Evolutionary conservation across 2,888 invertebrate genomes (phyloP).

Genomic region (Cephus pygmeus): DNA sequence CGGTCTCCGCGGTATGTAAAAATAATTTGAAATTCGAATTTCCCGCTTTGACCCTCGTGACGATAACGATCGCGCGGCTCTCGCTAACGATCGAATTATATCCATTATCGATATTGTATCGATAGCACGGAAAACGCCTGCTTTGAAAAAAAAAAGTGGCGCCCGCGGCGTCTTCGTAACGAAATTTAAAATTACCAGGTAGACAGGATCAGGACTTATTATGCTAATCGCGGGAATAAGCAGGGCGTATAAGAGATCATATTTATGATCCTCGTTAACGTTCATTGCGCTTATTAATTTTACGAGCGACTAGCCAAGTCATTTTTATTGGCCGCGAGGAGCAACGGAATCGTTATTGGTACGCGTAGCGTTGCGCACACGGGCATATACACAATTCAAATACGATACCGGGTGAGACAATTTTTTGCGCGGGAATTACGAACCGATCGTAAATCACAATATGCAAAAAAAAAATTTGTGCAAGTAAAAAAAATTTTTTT

Average conservation of each 20-base stretch:
- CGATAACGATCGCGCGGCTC: background rate
- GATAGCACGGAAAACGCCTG: background rate
- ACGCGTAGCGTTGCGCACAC: background rate
- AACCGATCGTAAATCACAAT: background rate
- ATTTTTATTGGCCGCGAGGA: background rate
- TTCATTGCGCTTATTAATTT: slow-evolving; percentile 51
- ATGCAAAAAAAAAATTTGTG: background rate
- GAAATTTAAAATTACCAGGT: background rate
- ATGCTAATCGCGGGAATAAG: slow-evolving; percentile 44
- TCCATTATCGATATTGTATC: background rate
- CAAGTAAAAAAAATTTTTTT: too few relatives aligned
- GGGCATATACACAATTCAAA: too few relatives aligned
- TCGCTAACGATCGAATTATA: background rate
- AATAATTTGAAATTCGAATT: background rate
- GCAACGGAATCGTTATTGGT: background rate
- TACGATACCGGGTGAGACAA: too few relatives aligned
- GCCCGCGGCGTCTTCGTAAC: background rate
- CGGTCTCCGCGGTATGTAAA: too few relatives aligned
- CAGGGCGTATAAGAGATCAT: slow-evolving; percentile 28
- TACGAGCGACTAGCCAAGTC: slow-evolving; percentile 24
- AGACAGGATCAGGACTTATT: slow-evolving; percentile 29
- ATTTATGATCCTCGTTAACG: slow-evolving; percentile 46
- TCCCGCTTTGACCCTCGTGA: background rate
- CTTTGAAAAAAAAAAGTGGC: background rate
- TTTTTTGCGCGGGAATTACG: background rate